phyloP scores from a whole-genome alignment of 2,797 vertebrate genomes.

The Nothura maculosa region DNA sequence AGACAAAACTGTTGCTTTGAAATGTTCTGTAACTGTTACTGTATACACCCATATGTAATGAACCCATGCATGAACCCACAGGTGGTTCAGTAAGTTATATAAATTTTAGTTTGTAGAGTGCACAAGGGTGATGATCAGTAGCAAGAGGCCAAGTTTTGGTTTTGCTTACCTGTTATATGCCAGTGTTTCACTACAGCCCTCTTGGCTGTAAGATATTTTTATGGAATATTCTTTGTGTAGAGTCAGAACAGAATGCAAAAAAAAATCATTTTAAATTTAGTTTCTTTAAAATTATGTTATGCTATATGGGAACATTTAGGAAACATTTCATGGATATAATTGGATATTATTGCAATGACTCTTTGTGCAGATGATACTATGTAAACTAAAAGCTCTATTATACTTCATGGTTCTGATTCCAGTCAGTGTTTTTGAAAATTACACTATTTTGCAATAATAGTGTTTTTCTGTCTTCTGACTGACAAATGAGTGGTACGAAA shows the following conservation, averaged over 20 bases:
- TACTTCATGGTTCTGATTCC: constrained; percentile 56
- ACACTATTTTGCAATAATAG: neutral
- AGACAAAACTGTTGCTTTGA: neutral
- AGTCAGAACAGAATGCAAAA: neutral
- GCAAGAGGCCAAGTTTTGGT: neutral
- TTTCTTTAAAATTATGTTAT: neutral
- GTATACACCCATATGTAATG: neutral
- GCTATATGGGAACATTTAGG: neutral
- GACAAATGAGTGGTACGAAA: neutral
- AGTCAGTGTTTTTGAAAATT: constrained; percentile 20
- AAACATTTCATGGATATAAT: constrained; percentile 18
- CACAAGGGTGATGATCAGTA: neutral
- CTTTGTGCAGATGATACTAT: neutral
- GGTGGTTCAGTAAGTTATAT: neutral
- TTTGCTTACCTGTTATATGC: neutral
- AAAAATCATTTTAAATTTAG: neutral
- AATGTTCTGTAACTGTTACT: neutral
- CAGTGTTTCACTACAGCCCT: neutral
- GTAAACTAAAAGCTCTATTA: constrained; percentile 12
- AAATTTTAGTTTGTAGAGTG: neutral
- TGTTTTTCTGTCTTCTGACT: neutral
- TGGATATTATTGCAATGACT: constrained; percentile 29
- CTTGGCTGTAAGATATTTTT: neutral
- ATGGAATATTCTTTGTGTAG: neutral
- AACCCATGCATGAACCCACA: too few species aligned